Evolutionary conservation across 2,888 invertebrate species (phyloP), one percentile per base, ranked within the genome.

Genomic region (Aphidius colemani): DNA sequence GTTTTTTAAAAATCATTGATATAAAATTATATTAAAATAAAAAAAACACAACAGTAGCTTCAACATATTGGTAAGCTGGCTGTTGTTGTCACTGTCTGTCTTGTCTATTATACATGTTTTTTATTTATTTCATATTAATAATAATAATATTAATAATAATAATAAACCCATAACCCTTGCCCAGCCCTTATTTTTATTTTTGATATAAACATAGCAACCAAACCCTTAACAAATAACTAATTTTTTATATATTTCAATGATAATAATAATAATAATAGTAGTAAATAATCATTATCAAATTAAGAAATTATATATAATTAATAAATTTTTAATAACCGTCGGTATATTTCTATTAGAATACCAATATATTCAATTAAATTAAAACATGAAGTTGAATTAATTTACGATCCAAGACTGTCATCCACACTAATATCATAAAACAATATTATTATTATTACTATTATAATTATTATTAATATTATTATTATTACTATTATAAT

Each of bases 61-160:
- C 55, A 56, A 55, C 68, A 63, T 72, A 74, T 74, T 75, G 78
- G 78, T 79, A 80, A 80, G 79, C 80, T 73, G 71, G 66, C 70
- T 79, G 76, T 76, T 74, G 68, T 67, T 78, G 71, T 78, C 74
- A 74, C 66, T 77, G 65, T 74, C 67, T 68, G 63, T 68, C 67
- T 70, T 39, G 62, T 72, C 64, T 66, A 60, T 68, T 63, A 70
- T 61, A n/a, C 69, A 65, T 68, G 66, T 65, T 61, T 48, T 70
- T 66, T 71, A 67, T 66, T 66, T 68, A 69, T 71, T 65, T 69
- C 69, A 30, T 30, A 30, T 5, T 30, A 30, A 30, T 30, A 30
- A 30, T 30, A 69, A 69, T 61, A 55, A 46, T 56, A 30, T 5
- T 30, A 30, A 49, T 61, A 55, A 53, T 55, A 55, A 61, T 61